These are phyloP conservation scores for Trimorus sp. DNA, from an alignment of 2,888 invertebrate genomes.

Conservation along the genomic window DNA sequence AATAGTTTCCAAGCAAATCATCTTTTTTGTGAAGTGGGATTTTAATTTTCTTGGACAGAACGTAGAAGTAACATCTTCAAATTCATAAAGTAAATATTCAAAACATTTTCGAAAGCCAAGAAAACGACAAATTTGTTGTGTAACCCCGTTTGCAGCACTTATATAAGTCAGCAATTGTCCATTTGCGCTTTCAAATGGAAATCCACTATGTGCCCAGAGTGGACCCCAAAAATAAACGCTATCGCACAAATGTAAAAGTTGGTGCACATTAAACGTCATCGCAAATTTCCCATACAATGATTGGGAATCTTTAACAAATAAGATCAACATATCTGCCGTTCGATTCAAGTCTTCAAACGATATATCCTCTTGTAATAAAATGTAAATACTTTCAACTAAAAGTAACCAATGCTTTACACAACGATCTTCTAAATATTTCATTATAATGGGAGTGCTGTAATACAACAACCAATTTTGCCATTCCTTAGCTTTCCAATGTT, in stretches of 20 bases:
- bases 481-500: constrained; percentile 16
- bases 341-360: not conserved
- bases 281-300: not conserved
- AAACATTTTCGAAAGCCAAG: constrained; percentile 6
- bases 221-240: constrained; percentile 19
- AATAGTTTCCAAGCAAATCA: too few relatives aligned
- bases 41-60: too few relatives aligned
- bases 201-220: constrained; percentile 6
- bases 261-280: constrained; percentile 23
- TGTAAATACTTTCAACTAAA: constrained; percentile 10
- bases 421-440: not conserved
- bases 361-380: constrained; percentile 1
- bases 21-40: too few relatives aligned
- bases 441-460: constrained; percentile 14
- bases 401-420: constrained; percentile 4
- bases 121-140: constrained; percentile 11
- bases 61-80: too few relatives aligned
- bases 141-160: constrained; percentile 6
- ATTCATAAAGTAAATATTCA: constrained; percentile 1
- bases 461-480: constrained; percentile 8
- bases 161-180: not conserved
- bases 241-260: constrained; percentile 5
- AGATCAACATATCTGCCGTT: not conserved
- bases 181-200: too few relatives aligned
- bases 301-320: not conserved